Conservation (phyloP, 2,797 vertebrate genomes). For the Taeniopygia guttata region DNA sequence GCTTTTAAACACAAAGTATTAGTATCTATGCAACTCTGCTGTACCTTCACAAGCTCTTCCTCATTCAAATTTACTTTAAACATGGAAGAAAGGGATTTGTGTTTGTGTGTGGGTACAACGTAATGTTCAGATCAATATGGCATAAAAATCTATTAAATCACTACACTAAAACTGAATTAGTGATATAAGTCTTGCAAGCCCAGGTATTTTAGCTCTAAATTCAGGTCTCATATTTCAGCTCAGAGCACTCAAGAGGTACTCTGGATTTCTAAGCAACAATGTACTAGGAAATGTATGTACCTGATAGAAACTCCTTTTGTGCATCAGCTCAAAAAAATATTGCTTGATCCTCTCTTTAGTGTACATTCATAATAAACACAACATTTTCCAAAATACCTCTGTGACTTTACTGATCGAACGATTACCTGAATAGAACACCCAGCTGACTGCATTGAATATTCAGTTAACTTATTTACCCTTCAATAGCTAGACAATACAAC, state of each 20-base stretch:
- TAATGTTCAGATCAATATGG: background rate
- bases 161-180: background rate
- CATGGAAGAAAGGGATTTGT: background rate
- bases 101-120: background rate
- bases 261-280: background rate
- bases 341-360: background rate
- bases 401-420: background rate
- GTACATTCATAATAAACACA: background rate
- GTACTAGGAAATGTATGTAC: background rate
- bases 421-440: slow-evolving; percentile 14
- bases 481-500: slow-evolving; percentile 10
- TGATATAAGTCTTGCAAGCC: background rate
- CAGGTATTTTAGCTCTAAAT: background rate
- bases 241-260: background rate
- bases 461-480: slow-evolving; percentile 45
- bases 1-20: background rate
- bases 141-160: background rate
- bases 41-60: background rate
- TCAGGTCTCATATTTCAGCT: background rate
- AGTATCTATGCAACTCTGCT: background rate
- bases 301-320: background rate
- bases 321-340: background rate
- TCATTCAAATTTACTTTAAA: background rate
- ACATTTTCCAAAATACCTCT: background rate
- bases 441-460: slow-evolving; percentile 51